Base-by-base conservation (phyloP, 1,140 invertebrate genomes). In the Acromyrmex echinatior region DNA sequence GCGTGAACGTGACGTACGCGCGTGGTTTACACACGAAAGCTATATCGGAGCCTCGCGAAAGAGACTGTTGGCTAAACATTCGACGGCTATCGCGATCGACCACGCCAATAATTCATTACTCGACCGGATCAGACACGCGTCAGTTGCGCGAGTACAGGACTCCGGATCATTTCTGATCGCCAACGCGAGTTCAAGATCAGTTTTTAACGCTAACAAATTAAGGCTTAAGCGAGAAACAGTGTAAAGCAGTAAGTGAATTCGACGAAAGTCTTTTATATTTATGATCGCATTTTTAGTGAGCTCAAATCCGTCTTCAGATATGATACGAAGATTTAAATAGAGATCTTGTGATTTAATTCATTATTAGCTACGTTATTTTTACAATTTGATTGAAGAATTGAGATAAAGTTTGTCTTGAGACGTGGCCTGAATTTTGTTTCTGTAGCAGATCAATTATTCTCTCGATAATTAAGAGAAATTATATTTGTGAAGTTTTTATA, bases 1-100 rank as follows among this genome's bases (percentile, higher is more conserved):
- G 45, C 39, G 60, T 68, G 84, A 21, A 65, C 60, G 87, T 85
- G 70, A n/a, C 53, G 68, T 28, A 21, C 28, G 49, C 49, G 63
- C n/a, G 66, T 53, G 60, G 49, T 76, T 87, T 56, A 70, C 60
- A 71, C 77, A 71, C 63, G 81, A 39, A 86, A 81, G 79, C 68
- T 68, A 78, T 45, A 68, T 60, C 84, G 80, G 87, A 80, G 86
- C 14, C 85, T 73, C 87, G 88, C 77, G 80, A 89, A 91, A 91
- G 92, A 92, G 92, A 93, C 91, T 94, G 92, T 94, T 94, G 93
- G 93, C 91, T 94, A 95, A 94, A 94, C 93, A 94, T 93, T 94
- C 87, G 86, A 85, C 88, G 74, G 89, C 78, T 93, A 94, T 94
- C 94, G 85, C 88, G 93, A 94, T 93, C 88, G 80, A 21, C 25